These are phyloP conservation scores for Coreius guichenoti DNA, from an alignment of 2,797 vertebrate species.

Conservation along the genomic window DNA sequence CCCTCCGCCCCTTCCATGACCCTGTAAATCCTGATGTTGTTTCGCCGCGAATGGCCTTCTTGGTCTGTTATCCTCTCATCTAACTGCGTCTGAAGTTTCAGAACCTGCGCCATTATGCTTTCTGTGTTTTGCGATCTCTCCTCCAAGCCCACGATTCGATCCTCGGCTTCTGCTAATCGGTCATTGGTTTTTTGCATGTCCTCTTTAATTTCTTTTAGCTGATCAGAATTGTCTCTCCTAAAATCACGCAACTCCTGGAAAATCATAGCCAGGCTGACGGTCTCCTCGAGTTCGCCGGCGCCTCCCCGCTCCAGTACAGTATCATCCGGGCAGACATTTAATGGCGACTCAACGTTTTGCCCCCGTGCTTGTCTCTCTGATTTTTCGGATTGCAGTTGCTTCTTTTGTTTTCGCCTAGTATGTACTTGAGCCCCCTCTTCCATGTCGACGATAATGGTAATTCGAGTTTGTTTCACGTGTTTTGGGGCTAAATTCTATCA, in stretches of 20 bases:
- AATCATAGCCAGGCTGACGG: background rate
- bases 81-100: conserved; percentile 19
- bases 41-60: background rate
- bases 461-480: background rate
- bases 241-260: background rate
- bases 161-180: background rate
- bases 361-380: background rate
- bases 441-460: background rate
- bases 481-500: background rate
- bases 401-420: background rate
- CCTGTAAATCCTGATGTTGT: conserved; percentile 2
- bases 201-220: background rate
- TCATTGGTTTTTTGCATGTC: background rate
- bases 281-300: background rate
- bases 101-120: background rate
- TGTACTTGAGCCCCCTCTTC: background rate
- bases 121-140: background rate
- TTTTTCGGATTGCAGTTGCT: background rate
- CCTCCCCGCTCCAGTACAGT: background rate
- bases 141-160: background rate
- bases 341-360: background rate
- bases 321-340: background rate
- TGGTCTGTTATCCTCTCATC: background rate
- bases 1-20: background rate
- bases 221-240: background rate